Evolutionary conservation across 2,797 vertebrate species (phyloP).

Genomic region (Thripadectes ignobilis): DNA sequence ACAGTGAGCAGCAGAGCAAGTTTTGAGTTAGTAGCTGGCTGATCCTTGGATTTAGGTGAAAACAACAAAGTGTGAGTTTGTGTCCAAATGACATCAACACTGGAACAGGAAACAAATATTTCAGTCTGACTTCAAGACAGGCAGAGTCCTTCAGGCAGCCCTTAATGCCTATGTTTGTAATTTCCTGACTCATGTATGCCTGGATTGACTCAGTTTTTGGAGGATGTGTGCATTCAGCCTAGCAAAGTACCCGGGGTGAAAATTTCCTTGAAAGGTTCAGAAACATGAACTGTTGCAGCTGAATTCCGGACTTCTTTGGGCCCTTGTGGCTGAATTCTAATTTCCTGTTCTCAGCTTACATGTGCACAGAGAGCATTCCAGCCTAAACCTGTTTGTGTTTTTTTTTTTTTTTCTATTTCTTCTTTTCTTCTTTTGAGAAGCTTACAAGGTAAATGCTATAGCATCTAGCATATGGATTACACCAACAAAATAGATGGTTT

Average conservation of each 20-base stretch:
- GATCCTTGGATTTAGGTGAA: slow-evolving; percentile 30
- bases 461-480: neutral
- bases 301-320: neutral
- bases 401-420: neutral
- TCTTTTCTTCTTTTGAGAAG: neutral
- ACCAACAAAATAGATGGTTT: neutral
- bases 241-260: neutral
- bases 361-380: neutral
- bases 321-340: neutral
- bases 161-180: neutral
- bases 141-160: neutral
- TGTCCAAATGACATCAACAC: neutral
- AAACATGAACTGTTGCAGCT: neutral
- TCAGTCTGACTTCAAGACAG: neutral
- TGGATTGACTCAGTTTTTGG: neutral
- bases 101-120: neutral
- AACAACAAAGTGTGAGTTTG: neutral
- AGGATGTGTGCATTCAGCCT: neutral
- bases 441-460: neutral
- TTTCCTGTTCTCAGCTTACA: neutral
- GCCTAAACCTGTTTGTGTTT: neutral
- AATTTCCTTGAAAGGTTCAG: neutral
- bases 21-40: slow-evolving; percentile 29
- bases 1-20: neutral
- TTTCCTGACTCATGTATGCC: neutral